phyloP scores from a whole-genome alignment of 2,888 invertebrate genomes.

The Penaeus monodon region DNA sequence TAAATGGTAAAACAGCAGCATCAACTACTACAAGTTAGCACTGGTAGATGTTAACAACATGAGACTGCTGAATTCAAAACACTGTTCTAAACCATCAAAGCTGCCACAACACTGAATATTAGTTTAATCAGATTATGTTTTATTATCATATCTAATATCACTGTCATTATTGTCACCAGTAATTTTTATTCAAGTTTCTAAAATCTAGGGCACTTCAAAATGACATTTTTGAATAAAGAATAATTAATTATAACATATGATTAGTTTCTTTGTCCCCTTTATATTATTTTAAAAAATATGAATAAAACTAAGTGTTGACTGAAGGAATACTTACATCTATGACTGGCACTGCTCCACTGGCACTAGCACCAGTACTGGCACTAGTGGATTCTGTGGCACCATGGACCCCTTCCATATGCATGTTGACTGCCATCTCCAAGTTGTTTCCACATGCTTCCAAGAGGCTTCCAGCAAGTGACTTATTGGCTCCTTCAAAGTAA shows the following conservation, averaged over 20 bases:
- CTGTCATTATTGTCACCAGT: no score
- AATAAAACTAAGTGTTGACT: background rate
- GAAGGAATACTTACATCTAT: background rate
- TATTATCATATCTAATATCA: no score
- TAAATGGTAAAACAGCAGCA: no score
- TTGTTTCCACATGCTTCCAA: conserved; percentile 72
- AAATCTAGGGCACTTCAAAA: no score
- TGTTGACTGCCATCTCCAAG: conserved; percentile 72
- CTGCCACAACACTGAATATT: no score
- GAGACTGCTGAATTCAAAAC: no score
- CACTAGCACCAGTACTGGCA: background rate
- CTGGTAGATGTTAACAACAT: no score
- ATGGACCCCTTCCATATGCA: conserved; percentile 70
- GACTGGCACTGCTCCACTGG: background rate
- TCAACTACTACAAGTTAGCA: no score
- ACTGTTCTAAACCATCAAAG: no score
- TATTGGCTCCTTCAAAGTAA: conserved; percentile 47
- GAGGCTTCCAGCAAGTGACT: conserved; percentile 65
- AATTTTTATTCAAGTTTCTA: no score
- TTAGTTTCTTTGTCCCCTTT: background rate
- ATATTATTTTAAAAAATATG: background rate
- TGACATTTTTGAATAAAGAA: no score
- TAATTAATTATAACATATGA: background rate
- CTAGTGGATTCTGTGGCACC: background rate
- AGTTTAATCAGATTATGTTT: no score